These are phyloP conservation scores for Melikaiella ostensackeni DNA, from an alignment of 2,888 invertebrate species.

Conservation along the genomic window DNA sequence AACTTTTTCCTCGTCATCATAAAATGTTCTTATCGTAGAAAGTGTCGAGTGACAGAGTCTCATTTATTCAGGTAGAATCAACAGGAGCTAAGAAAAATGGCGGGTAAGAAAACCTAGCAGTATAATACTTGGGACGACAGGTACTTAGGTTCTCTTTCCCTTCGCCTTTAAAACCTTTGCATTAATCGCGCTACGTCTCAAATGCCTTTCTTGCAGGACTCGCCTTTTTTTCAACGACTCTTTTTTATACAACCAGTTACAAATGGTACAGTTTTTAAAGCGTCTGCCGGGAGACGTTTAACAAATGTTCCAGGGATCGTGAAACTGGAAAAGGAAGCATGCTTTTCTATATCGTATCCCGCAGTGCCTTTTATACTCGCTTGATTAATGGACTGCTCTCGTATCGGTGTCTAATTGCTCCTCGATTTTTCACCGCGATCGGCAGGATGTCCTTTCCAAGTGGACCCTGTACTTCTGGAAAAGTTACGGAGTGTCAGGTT, in stretches of 20 bases:
- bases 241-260: slow-evolving; percentile 58
- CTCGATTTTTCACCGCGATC: slow-evolving; percentile 44
- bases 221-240: slow-evolving; percentile 41
- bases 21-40: neutral
- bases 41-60: slow-evolving; percentile 34
- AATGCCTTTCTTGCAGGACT: slow-evolving; percentile 54
- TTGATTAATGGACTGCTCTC: slow-evolving; percentile 55
- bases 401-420: slow-evolving; percentile 54
- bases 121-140: slow-evolving; percentile 29
- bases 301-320: slow-evolving; percentile 58
- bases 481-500: neutral
- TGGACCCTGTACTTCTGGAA: neutral
- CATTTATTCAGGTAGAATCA: slow-evolving; percentile 37
- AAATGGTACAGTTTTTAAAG: slow-evolving; percentile 64
- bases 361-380: slow-evolving; percentile 45
- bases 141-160: slow-evolving; percentile 22
- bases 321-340: slow-evolving; percentile 54
- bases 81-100: slow-evolving; percentile 35
- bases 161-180: slow-evolving; percentile 53
- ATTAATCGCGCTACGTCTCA: slow-evolving; percentile 64
- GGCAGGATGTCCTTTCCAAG: neutral
- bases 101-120: slow-evolving; percentile 13
- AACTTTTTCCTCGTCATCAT: slow-evolving; percentile 16
- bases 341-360: slow-evolving; percentile 44
- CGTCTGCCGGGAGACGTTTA: slow-evolving; percentile 53